phyloP scores from a whole-genome alignment of 92 coral and sea anemone genomes.

The Pocillopora meandrina region DNA sequence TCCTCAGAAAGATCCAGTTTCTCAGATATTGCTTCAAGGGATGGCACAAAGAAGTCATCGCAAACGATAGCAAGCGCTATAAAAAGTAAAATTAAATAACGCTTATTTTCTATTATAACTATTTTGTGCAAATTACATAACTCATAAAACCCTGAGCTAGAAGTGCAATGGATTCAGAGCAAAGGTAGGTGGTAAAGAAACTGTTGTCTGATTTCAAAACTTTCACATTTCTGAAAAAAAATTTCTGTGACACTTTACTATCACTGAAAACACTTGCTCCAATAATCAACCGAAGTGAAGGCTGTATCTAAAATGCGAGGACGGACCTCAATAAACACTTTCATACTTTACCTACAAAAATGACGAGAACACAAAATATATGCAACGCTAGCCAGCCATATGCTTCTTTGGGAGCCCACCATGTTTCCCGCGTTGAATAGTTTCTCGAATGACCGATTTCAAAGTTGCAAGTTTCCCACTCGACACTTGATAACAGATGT shows the following conservation, averaged over 20 bases:
- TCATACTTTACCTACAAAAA: slow-evolving; percentile 80
- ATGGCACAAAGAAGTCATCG: slow-evolving; percentile 98
- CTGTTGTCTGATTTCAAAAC: no score
- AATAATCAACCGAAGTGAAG: no score
- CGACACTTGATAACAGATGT: slow-evolving; percentile 78
- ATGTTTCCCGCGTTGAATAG: slow-evolving; percentile 75
- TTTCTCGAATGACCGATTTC: slow-evolving; percentile 84
- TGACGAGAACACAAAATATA: slow-evolving; percentile 74
- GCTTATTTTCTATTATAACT: background rate
- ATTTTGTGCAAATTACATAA: background rate
- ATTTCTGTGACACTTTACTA: no score
- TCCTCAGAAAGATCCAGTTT: slow-evolving; percentile 96
- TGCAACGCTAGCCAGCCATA: slow-evolving; percentile 89
- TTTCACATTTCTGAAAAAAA: no score
- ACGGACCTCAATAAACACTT: background rate
- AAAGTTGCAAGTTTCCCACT: slow-evolving; percentile 97
- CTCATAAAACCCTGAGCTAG: background rate
- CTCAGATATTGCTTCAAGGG: slow-evolving; percentile 98
- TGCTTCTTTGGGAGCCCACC: slow-evolving; percentile 74
- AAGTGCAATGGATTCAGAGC: no score
- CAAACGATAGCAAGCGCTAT: slow-evolving; percentile 94
- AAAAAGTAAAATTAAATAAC: background rate
- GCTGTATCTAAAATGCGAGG: no score
- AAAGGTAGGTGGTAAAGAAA: no score
- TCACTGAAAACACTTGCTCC: no score